Percentiles rank a stretch among this genome's conserved stretches.
phyloP scores from a whole-genome alignment of 2,888 invertebrate genomes.

The Agriopis marginaria region DNA sequence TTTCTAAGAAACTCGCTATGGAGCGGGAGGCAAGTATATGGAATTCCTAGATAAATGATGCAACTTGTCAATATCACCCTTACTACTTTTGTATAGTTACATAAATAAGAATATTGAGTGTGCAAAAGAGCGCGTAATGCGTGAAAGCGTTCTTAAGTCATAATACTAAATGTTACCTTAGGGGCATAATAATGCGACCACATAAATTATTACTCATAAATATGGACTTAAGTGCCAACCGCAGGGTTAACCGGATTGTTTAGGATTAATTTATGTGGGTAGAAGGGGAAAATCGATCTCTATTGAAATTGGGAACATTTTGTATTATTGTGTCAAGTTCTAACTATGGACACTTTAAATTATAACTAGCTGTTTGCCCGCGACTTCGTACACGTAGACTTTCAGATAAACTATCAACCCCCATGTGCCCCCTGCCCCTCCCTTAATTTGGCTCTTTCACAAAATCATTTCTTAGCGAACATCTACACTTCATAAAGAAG shows the following conservation, averaged over 20 bases:
- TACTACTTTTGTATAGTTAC: not conserved
- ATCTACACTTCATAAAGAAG: too few relatives aligned
- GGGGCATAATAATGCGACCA: slow-evolving; percentile 24
- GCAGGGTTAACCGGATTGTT: slow-evolving; percentile 8
- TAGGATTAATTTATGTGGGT: slow-evolving; percentile 16
- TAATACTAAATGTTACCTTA: slow-evolving; percentile 15
- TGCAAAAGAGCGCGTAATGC: not conserved
- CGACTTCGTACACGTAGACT: too few relatives aligned
- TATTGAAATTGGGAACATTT: not conserved
- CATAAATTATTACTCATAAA: slow-evolving; percentile 16
- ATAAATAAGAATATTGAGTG: not conserved
- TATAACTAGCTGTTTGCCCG: too few relatives aligned
- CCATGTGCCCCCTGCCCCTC: too few relatives aligned
- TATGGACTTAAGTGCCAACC: slow-evolving; percentile 1
- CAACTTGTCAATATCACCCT: not conserved
- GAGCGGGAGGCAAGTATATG: too few relatives aligned
- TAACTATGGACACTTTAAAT: too few relatives aligned
- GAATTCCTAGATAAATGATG: too few relatives aligned
- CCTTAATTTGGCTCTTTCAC: too few relatives aligned
- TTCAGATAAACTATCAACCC: too few relatives aligned
- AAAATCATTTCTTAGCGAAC: too few relatives aligned
- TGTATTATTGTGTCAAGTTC: not conserved
- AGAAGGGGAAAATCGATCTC: not conserved
- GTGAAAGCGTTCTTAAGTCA: not conserved
- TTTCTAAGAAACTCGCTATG: too few relatives aligned